A percentile compares a stretch with the other conserved stretches of the same genome.
phyloP scores from a whole-genome alignment of 30 jellyfish, hydroid and myxozoan genomes.

The Aurelia sp. region DNA sequence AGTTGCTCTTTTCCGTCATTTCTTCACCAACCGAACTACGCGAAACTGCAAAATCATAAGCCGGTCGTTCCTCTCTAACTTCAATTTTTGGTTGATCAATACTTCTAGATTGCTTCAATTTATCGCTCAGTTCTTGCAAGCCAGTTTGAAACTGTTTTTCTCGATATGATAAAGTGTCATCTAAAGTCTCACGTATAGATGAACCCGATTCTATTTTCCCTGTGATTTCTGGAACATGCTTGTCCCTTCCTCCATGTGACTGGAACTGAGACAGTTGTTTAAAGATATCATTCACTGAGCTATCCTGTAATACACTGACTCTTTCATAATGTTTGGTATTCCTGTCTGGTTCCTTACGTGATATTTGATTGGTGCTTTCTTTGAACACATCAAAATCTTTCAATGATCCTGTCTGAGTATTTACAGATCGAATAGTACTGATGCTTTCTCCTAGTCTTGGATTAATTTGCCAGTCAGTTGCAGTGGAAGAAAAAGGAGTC shows the following conservation, averaged over 20 bases:
- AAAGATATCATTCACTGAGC: background rate
- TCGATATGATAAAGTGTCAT: constrained; percentile 29
- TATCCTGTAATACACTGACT: background rate
- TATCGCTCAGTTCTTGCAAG: constrained; percentile 61
- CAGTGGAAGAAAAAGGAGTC: constrained; percentile 8
- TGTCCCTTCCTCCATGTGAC: background rate
- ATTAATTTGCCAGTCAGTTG: background rate
- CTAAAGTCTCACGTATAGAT: no score
- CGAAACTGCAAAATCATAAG: background rate
- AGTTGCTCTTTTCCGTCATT: background rate
- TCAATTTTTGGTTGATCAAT: background rate
- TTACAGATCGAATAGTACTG: background rate
- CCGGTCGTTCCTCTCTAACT: background rate
- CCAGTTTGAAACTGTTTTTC: constrained; percentile 61
- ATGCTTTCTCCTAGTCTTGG: background rate
- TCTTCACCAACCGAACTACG: no score
- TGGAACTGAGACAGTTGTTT: background rate
- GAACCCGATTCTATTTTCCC: no score
- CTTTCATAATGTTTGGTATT: no score
- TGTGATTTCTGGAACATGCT: background rate
- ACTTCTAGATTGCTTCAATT: constrained; percentile 2
- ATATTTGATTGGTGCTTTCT: no score
- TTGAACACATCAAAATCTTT: no score
- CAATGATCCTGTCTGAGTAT: background rate
- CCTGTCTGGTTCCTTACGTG: no score